Base-by-base conservation (phyloP, 2,888 invertebrate genomes). In the Lepas anatifera region DNA sequence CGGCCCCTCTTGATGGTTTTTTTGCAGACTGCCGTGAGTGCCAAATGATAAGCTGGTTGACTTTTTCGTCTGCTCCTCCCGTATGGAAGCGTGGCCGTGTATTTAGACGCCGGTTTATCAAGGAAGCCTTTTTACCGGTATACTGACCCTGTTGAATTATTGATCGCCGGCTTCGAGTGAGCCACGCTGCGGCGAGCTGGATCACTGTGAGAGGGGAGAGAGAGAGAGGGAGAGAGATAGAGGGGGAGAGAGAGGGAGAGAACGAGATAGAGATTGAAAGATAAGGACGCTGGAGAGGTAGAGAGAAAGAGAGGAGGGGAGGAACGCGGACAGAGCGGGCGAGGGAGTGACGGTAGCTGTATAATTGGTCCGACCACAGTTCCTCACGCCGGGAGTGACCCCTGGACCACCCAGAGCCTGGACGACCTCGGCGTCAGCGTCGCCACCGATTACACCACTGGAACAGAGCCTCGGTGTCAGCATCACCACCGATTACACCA, bases 221-320 rank as follows among this genome's bases (percentile, higher is more conserved):
- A 39, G 37, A 3, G 46, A 32, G 35, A n/a, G 43, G 25, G 32
- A 35, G 37, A 41, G 43, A 29, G 67, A 3, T 18, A 22, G 25
- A 32, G 70, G 6, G 32, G 39, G 39, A 35, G 69, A 41, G 46
- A 66, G 46, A 66, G 70, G 27, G 67, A 52, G 58, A 68, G 67
- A 50, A 50, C 46, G 22, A 29, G n/a, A n/a, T n/a, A n/a, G n/a
- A n/a, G n/a, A n/a, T n/a, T n/a, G n/a, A 63, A 27, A 63, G 64
- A 63, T 3, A 63, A 27, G 27, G 64, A 11, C 4, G n/a, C 22
- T 16, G 8, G 22, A n/a, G 64, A 63, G 64, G 8, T 2, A 63
- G 64, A 63, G 64, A 63, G 64, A 27, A 27, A 63, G 64, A 63
- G 64, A 63, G 32, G 4, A 27, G 27, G 64, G 32, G 22, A 32